Evolutionary conservation across 2,113 vertebrate species (phyloP), one percentile per base, ranked within the genome.

Genomic region (Salminus brasiliensis): DNA sequence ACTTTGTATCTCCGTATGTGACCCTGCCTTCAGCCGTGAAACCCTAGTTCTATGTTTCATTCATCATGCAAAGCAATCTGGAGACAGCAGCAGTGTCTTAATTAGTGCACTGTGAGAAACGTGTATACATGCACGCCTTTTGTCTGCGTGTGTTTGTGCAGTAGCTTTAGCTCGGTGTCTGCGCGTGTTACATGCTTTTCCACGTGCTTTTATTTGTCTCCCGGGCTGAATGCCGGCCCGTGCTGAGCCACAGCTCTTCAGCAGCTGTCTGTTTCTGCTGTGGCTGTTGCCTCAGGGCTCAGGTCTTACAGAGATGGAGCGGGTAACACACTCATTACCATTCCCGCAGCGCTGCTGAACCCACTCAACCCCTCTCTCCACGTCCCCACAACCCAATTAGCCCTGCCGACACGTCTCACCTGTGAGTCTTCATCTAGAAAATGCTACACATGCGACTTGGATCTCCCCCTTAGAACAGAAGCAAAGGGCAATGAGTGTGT

Each of bases 301-400:
- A 30, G 65, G 30, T 23, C 53, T 12, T 70, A 59, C 39, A 53
- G 63, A 23, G 25, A 29, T 7, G 32, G 62, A 57, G 36, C 68
- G 57, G 45, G 66, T 77, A 52, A 69, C 75, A 55, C 47, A 67
- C 47, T 59, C 66, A 70, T 49, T 76, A 53, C n/a, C 39, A 34
- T 23, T 36, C 53, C 47, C 30, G 7, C 11, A 5, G 15, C 30
- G 25, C 34, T 7, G 52, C 75, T 57, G 66, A 60, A 69, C 53
- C 52, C 39, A 47, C 39, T 59, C 39, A 60, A 32, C 52, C 65
- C 41, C 27, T 39, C 16, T 57, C 63, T 43, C 16, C 5, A 55
- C 15, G 65, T 63, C 18, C 30, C 41, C 52, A 55, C 16, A 53
- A 55, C n/a, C 13, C 32, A 55, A 57, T 77, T 57, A 43, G 13